A percentile compares a stretch with the other conserved stretches of the same genome.
Conservation (phyloP, 2,797 vertebrate species). For the Bradypodion pumilum region DNA sequence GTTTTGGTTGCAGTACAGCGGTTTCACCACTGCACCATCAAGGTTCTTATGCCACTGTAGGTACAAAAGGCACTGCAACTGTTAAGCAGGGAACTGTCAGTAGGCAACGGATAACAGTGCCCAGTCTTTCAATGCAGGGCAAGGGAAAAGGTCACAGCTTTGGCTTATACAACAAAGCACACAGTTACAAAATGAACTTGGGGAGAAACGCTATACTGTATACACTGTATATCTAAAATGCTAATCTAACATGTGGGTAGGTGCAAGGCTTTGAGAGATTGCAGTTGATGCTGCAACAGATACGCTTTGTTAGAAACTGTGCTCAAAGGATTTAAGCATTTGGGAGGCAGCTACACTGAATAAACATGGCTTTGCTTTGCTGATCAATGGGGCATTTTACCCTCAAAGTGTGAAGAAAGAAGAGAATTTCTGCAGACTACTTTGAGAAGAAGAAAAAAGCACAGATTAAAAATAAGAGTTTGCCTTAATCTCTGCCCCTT, state of each 20-base stretch:
- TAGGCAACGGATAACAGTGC: background rate
- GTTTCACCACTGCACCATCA: too few relatives aligned
- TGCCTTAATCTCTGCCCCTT: slow-evolving; percentile 24
- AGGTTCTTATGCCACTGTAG: too few relatives aligned
- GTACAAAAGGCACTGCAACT: background rate
- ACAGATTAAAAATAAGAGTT: slow-evolving; percentile 10
- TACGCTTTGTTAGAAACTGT: background rate
- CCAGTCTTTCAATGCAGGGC: background rate
- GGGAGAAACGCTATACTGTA: background rate
- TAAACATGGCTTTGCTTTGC: background rate
- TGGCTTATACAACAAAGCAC: background rate
- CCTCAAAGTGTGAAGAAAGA: background rate
- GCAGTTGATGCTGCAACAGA: background rate
- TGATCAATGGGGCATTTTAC: slow-evolving; percentile 8
- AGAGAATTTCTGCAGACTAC: background rate
- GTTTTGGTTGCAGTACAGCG: too few relatives aligned
- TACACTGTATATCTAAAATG: background rate
- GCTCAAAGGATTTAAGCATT: background rate
- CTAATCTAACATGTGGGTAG: background rate
- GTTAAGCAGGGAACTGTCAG: background rate
- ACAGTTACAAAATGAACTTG: background rate
- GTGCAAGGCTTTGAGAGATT: background rate
- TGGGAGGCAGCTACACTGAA: background rate
- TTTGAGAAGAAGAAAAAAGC: background rate
- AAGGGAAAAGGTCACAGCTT: background rate